phyloP scores from a whole-genome alignment of 2,113 vertebrate genomes.

The Ailurus styani region DNA sequence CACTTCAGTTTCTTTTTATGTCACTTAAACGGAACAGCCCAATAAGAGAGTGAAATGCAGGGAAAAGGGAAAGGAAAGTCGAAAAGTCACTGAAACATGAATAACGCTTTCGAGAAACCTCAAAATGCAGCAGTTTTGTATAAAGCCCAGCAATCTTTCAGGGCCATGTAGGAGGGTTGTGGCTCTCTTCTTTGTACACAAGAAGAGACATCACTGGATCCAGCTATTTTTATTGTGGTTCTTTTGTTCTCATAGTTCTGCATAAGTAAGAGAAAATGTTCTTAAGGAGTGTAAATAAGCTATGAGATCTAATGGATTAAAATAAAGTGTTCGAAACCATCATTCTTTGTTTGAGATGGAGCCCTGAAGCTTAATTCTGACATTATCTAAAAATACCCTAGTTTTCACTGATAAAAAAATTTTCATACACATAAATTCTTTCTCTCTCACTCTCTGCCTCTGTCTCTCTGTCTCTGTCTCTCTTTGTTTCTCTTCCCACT shows the following conservation, averaged over 20 bases:
- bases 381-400: neutral
- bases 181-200: neutral
- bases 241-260: neutral
- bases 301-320: neutral
- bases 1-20: slow-evolving; percentile 29
- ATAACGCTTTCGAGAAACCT: neutral
- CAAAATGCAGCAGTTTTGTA: neutral
- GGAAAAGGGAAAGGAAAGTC: neutral
- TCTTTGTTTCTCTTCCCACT: neutral
- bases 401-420: slow-evolving; percentile 9
- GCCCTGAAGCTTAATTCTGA: neutral
- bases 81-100: slow-evolving; percentile 45
- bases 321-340: neutral
- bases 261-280: neutral
- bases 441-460: neutral
- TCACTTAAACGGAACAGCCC: slow-evolving; percentile 9
- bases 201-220: neutral
- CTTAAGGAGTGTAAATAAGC: slow-evolving; percentile 7
- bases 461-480: neutral
- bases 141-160: neutral
- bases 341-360: neutral
- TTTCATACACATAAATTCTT: neutral
- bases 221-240: neutral
- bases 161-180: neutral
- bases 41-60: neutral